Evolutionary conservation across 1,140 invertebrate genomes (phyloP), one percentile per base, ranked within the genome.

Genomic region (Drosophila tsacasi): DNA sequence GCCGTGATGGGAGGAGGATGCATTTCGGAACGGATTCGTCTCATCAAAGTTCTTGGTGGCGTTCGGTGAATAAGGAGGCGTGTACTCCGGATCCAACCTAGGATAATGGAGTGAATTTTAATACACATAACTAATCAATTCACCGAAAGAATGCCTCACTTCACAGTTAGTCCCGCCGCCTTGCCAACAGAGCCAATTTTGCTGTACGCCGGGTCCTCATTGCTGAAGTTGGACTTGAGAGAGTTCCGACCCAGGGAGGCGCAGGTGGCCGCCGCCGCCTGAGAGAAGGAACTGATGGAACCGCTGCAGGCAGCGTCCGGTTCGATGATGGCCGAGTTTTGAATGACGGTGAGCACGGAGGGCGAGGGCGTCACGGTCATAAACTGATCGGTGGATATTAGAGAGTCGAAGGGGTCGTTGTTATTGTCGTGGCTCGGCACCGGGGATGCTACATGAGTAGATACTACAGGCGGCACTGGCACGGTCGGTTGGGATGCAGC

Each of bases 171-270:
- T 15, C 89, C 92, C 21, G 86, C 72, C 8, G 89, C 92, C 62
- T 93, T 93, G 73, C 91, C 92, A 55, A 91, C 85, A 23, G 92
- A 93, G 2, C 90, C 92, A 23, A 93, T 91, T 60, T 93, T 93
- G 57, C 85, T 92, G 44, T 92, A 92, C 0, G 81, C 85, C 23
- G 89, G 85, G 62, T 93, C 92, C 61, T 93, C 92, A 50, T 80
- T 91, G 71, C 92, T 93, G 0, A 91, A 93, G 78, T 91, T 86
- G 2, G 92, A 93, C 42, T 86, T 92, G 0, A 91, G 83, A 10
- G 92, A 93, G 71, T 81, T 87, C 23, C 92, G 86, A 15, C 92
- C 89, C 46, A 92, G 52, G 8, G 92, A 92, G 19, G 85, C 66
- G 17, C 78, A 91, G 15, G 83, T 71, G 47, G 80, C 73, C 5